phyloP scores from a whole-genome alignment of 2,113 vertebrate species.

The Vireo altiloquus region DNA sequence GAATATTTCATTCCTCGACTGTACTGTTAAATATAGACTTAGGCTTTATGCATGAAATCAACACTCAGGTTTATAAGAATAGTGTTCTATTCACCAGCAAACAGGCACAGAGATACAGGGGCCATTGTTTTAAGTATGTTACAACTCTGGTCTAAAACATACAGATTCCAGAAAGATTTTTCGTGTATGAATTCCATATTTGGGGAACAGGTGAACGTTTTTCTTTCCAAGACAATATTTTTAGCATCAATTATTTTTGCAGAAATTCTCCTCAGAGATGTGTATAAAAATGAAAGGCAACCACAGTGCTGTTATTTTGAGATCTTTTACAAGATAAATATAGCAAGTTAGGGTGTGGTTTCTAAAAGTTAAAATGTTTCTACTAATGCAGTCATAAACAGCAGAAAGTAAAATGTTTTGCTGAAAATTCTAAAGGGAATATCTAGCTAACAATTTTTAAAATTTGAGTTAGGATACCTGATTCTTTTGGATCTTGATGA shows the following conservation, averaged over 20 bases:
- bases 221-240: not conserved
- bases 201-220: not conserved
- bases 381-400: constrained; percentile 48
- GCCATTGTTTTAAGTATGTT: not conserved
- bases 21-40: not conserved
- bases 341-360: constrained; percentile 71
- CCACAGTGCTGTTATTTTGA: constrained; percentile 70
- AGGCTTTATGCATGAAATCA: not conserved
- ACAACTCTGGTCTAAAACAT: not conserved
- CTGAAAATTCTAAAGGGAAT: constrained; percentile 11
- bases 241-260: not conserved
- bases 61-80: not conserved
- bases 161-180: not conserved
- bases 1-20: not conserved
- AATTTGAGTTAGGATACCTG: not conserved
- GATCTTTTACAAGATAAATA: constrained; percentile 74
- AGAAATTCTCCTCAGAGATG: constrained; percentile 37
- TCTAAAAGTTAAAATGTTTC: constrained; percentile 63
- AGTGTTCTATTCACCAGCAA: not conserved
- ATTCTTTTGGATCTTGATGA: not conserved
- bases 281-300: constrained; percentile 63
- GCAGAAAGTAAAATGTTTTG: constrained; percentile 53
- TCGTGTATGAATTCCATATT: not conserved
- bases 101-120: not conserved
- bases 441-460: not conserved